A percentile compares a stretch with the other conserved stretches of the same genome.
These are phyloP conservation scores for Melanotaenia boesemani DNA, from an alignment of 2,797 vertebrate species.

Conservation along the genomic window DNA sequence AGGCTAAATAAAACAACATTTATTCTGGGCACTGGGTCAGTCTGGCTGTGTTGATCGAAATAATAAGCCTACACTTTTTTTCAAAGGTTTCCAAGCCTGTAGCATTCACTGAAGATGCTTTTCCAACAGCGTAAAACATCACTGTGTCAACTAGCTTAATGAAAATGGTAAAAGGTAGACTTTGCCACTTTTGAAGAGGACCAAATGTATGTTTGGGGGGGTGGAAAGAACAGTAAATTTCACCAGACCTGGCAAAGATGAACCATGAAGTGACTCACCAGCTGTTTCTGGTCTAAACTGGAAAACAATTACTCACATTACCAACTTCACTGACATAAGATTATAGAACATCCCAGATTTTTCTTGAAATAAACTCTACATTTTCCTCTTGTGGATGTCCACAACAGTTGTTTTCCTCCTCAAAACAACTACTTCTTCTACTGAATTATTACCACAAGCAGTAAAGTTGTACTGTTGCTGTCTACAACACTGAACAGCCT, in stretches of 20 bases:
- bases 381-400: neutral
- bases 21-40: neutral
- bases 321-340: no score
- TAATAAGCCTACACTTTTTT: neutral
- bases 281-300: no score
- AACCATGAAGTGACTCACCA: no score
- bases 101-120: neutral
- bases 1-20: slow-evolving; percentile 1
- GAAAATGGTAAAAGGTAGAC: neutral
- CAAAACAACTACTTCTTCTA: neutral
- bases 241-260: no score
- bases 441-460: neutral
- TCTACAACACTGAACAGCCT: no score
- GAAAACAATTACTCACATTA: no score
- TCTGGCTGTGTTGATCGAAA: neutral
- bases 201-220: no score
- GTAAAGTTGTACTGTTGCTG: no score
- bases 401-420: neutral
- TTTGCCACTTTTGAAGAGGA: no score
- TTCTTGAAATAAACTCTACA: no score
- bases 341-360: no score
- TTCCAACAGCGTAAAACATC: neutral
- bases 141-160: neutral
- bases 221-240: no score
- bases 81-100: neutral